Base-by-base conservation (phyloP, 2,888 invertebrate genomes). In the Eumerus sabulonum region DNA sequence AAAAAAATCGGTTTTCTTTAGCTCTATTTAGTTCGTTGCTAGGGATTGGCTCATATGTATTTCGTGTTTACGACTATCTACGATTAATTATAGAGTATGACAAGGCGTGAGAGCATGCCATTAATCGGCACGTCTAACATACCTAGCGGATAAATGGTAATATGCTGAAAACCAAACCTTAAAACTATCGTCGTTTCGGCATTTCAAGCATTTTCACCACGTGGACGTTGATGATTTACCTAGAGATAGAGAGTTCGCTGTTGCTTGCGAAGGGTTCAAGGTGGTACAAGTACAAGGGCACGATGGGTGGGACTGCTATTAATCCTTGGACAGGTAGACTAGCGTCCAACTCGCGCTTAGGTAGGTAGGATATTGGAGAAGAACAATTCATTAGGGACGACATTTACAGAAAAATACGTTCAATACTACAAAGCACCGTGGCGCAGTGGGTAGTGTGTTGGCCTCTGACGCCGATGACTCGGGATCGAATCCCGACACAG, bases 1-100 rank as follows among this genome's bases (percentile, higher is more conserved):
- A 35, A 17, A 53, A 17, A 51, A 19, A 18, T 1, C 12, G 27
- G 27, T 27, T 27, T 27, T 27, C 27, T 27, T 27, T 27, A 38
- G 17, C 50, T 36, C 9, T 50, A 16, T n/a, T 18, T 1, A n/a
- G 9, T n/a, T 51, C 16, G 36, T 27, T 38, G 16, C 9, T 14
- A 50, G 74, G 74, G 74, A 35, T 74, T 51, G 74, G 74, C 67
- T 51, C 35, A 60, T 42, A n/a, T n/a, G n/a, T n/a, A 51, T 74
- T 45, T 74, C 47, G 57, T 63, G 68, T 51, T 60, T 56, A 7
- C 7, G 27, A 27, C 45, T 53, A 53, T 59, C 51, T 57, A 74
- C 11, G 45, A 63, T 57, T 57, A 57, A 68, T 74, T 40, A 68
- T 51, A 62, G 27, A 45, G 59, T 53, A 62, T 57, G 38, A 50